phyloP scores from a whole-genome alignment of 2,113 vertebrate genomes.

The Brevimyrus niger region DNA sequence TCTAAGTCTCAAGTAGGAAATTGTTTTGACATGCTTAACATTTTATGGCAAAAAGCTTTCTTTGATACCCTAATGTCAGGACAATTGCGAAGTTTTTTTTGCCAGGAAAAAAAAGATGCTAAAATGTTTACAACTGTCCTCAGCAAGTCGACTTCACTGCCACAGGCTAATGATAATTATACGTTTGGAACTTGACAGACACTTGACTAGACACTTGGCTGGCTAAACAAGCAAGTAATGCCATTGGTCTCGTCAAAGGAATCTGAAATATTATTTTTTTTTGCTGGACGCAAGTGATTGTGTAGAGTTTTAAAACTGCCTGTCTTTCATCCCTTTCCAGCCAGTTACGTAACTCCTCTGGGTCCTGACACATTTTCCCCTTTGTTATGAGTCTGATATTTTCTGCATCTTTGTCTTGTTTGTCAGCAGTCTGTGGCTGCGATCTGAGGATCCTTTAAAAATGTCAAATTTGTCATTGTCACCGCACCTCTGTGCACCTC shows the following conservation, averaged over 20 bases:
- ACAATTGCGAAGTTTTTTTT: background rate
- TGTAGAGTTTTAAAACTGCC: background rate
- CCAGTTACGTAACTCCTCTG: conserved; percentile 13
- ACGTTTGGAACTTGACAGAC: background rate
- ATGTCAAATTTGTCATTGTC: conserved; percentile 14
- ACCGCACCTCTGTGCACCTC: background rate
- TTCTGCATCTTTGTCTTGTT: conserved; percentile 20
- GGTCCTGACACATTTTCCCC: conserved; percentile 17
- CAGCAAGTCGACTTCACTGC: background rate
- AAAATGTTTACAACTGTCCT: background rate
- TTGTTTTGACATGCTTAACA: background rate
- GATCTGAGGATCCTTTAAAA: conserved; percentile 17
- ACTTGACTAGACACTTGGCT: background rate
- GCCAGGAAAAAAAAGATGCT: background rate
- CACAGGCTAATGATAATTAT: background rate
- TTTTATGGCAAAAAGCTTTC: background rate
- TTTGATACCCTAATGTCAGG: background rate
- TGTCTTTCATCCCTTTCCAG: background rate
- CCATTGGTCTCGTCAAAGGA: background rate
- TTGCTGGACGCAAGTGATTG: background rate
- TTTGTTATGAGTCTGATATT: conserved; percentile 25
- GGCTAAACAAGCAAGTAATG: background rate
- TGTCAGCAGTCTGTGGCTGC: conserved; percentile 12
- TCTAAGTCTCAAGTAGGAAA: background rate
- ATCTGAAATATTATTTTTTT: background rate